phyloP scores from a whole-genome alignment of 2,113 vertebrate genomes.

The Aldabrachelys gigantea region DNA sequence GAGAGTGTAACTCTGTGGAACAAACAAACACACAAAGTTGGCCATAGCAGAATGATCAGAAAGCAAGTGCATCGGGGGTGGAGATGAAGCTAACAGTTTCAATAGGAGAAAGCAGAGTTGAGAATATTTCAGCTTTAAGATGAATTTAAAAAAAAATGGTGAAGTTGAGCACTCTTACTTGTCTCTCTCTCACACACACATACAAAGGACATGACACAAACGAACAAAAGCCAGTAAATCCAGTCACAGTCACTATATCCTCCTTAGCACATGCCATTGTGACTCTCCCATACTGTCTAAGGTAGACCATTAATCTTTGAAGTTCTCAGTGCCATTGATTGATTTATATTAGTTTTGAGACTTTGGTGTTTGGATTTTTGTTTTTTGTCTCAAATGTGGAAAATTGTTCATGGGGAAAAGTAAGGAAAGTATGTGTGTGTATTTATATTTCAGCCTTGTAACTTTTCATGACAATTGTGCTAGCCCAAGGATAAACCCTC shows the following conservation, averaged over 20 bases:
- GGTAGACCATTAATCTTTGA: neutral
- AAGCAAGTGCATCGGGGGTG: neutral
- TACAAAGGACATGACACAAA: neutral
- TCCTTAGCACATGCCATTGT: neutral
- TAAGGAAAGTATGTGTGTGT: neutral
- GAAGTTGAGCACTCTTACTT: neutral
- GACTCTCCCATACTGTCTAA: neutral
- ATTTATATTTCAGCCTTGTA: neutral
- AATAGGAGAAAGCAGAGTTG: neutral
- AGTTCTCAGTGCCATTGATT: neutral
- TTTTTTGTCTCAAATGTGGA: neutral
- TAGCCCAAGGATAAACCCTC: neutral
- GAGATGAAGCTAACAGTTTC: neutral
- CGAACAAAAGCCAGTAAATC: neutral
- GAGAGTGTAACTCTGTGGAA: neutral
- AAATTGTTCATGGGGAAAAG: neutral
- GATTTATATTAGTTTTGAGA: neutral
- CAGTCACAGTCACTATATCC: neutral
- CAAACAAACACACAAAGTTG: neutral
- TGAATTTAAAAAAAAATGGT: neutral
- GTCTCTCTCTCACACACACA: neutral
- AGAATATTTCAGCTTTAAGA: neutral
- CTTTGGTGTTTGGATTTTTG: neutral
- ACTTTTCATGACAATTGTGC: neutral
- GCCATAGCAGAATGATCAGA: neutral